Evolutionary conservation across 1,140 invertebrate genomes (phyloP), one percentile per base, ranked within the genome.

Genomic region (Contarinia nasturtii): DNA sequence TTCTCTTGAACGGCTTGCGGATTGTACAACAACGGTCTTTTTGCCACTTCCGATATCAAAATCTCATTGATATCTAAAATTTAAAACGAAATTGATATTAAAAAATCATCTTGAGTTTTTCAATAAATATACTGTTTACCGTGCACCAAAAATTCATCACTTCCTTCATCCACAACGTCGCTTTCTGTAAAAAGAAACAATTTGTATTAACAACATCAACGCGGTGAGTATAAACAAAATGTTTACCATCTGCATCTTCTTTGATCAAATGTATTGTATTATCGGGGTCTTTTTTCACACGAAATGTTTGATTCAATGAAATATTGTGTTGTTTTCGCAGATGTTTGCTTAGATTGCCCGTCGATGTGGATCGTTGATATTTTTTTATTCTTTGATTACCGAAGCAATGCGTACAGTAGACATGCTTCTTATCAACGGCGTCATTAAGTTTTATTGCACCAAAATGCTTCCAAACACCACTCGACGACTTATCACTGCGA

Each of bases 401-500:
- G 22, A 27, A 44, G 27, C 43, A 44, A 11, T 44, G 10, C 2
- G 14, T n/a, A 33, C 43, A 44, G n/a, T 44, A 44, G 21, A 44
- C 20, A 15, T 44, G 27, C 8, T 8, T 17, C 8, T 22, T 17
- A 33, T 44, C 43, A 22, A 44, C 43, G 7, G 22, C 17, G 12
- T 44, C 27, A n/a, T n/a, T 5, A 2, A 27, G 10, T 20, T 44
- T 33, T 11, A 44, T 19, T 2, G 10, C 22, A 15, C 43, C 43
- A 19, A 44, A 44, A 44, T 44, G 22, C 22, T 44, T 44, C 43
- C 43, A 44, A 2, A 44, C 43, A 11, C 20, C 20, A 33, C 43
- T 44, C 11, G 43, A 44, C 10, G 21, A 22, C 14, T 33, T 44
- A 21, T 44, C 7, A 15, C 21, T 27, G 14, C 22, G 20, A 11